Conservation (phyloP, 2,888 invertebrate genomes). For the Tipula unca region DNA sequence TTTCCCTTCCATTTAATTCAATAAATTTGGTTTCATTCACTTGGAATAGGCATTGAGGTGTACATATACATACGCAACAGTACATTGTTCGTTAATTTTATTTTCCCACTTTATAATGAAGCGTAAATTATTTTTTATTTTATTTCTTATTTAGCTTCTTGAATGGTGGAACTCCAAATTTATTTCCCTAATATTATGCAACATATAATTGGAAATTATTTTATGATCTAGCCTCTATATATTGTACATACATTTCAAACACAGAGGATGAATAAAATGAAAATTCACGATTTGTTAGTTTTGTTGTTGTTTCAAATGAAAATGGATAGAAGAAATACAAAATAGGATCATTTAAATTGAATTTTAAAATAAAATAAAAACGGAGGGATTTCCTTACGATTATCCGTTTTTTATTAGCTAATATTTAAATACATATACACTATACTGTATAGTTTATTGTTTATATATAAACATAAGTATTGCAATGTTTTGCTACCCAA, state of each 20-base stretch:
- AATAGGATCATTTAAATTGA: background rate
- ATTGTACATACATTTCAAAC: background rate
- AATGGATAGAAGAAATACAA: background rate
- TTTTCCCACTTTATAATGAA: background rate
- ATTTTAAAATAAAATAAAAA: background rate
- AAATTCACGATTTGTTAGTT: background rate
- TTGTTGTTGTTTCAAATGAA: background rate
- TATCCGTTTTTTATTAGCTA: background rate
- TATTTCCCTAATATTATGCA: background rate
- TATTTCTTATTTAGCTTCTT: background rate
- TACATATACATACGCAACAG: background rate
- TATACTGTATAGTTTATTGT: background rate
- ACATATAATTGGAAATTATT: slow-evolving; percentile 14
- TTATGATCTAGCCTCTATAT: background rate
- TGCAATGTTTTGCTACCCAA: too few species aligned
- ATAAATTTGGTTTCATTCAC: background rate
- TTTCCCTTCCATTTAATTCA: slow-evolving; percentile 8
- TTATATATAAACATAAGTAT: too few species aligned
- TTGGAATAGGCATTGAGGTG: background rate
- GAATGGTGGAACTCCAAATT: background rate
- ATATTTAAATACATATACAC: background rate
- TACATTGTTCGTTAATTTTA: background rate
- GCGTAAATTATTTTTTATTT: background rate
- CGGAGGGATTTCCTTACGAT: background rate
- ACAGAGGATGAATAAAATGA: background rate